A percentile compares a stretch with the other conserved stretches of the same genome.
phyloP scores from a whole-genome alignment of 1,140 invertebrate species.

The Lordiphosa collinella region DNA sequence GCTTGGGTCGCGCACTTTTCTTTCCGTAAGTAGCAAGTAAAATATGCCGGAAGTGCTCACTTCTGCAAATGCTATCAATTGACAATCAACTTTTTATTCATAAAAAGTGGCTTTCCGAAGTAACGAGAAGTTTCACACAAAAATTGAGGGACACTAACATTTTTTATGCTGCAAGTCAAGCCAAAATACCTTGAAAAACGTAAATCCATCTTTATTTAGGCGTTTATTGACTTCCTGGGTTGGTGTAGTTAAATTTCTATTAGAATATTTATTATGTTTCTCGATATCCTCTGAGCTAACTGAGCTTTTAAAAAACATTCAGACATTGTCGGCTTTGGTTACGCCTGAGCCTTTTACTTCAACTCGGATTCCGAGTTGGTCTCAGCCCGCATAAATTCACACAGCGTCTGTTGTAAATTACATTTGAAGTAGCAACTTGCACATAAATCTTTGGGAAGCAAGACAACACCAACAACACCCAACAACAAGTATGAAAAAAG shows the following conservation, averaged over 20 bases:
- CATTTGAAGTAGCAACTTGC: conserved; percentile 68
- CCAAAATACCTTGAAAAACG: no score
- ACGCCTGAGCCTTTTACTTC: conserved; percentile 18
- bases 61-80: no score
- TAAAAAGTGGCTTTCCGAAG: no score
- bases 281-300: neutral
- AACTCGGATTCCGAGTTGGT: conserved; percentile 10
- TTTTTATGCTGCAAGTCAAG: no score
- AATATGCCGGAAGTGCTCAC: no score
- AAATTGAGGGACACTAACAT: no score
- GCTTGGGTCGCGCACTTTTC: no score
- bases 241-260: no score
- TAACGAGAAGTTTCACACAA: no score
- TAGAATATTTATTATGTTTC: no score
- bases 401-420: conserved; percentile 66
- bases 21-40: no score
- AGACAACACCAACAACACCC: conserved; percentile 7
- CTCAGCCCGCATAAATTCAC: conserved; percentile 57
- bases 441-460: conserved; percentile 62
- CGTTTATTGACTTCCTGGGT: neutral
- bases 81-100: no score
- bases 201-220: conserved; percentile 15
- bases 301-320: conserved; percentile 30
- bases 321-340: conserved; percentile 13
- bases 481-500: conserved; percentile 14